Evolutionary conservation across 2,797 vertebrate species (phyloP), one percentile per base, ranked within the genome.

Genomic region (Potorous gilbertii): DNA sequence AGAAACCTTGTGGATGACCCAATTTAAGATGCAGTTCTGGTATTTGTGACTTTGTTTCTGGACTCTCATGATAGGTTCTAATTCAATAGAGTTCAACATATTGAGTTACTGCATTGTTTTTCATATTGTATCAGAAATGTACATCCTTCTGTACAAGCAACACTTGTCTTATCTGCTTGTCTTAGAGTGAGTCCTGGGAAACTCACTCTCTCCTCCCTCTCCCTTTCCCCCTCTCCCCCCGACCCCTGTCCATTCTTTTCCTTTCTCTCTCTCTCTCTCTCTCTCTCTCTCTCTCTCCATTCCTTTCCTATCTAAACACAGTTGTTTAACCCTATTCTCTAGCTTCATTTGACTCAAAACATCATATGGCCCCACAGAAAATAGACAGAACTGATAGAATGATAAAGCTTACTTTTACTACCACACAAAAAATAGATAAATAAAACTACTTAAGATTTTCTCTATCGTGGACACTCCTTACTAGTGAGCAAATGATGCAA

Each of bases 171-270:
- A 34, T 12, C 59, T 34, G 9, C 31, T 14, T 66, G 13, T n/a
- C 57, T 59, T 34, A 66, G 13, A 62, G 13, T 66, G 31, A 66
- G 31, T 14, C 13, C 13, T 34, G 3, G 4, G 24, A 66, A 4
- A 66, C 59, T 66, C 59, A 34, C 13, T 34, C 59, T 62, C 12
- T 62, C 59, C 34, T 12, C 59, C 34, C 11, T 34, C 29, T 34
- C 59, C 13, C 28, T 21, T 4, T 56, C 24, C 4, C 56, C 27
- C 24, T 56, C 21, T 28, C 28, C 55, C 12, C 27, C 50, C 50
- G 1, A 1, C 21, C 55, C 4, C 55, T 21, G 1, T 56, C 55
- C 21, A 14, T 56, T 2, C 9, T 2, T 8, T 0, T 29, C 28
- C 28, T 1, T 27, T 4, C 55, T 55, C 16, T 21, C 16, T 14